Evolutionary conservation across 1,140 invertebrate species (phyloP).

Genomic region (Schlechtendalia chinensis): DNA sequence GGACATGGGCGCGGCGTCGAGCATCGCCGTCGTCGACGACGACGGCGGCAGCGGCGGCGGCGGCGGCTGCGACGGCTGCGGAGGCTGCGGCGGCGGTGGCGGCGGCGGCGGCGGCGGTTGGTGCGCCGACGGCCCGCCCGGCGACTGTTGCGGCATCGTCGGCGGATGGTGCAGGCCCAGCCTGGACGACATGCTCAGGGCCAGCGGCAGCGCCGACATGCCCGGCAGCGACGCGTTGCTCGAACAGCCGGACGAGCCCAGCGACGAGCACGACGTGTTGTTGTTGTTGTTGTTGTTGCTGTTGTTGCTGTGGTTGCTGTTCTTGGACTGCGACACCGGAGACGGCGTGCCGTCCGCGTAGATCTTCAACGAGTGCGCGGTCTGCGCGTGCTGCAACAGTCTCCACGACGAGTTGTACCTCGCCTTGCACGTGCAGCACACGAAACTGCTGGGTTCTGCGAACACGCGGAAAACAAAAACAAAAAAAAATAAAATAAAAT

Average conservation of each 20-base stretch:
- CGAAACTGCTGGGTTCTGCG: constrained; percentile 90
- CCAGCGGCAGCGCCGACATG: constrained; percentile 55
- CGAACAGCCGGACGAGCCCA: constrained; percentile 52
- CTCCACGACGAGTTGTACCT: constrained; percentile 88
- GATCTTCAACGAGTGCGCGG: constrained; percentile 88
- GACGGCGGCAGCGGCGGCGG: constrained; percentile 55
- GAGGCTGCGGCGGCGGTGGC: constrained; percentile 54
- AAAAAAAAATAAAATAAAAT: constrained; percentile 26
- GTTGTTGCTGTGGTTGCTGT: constrained; percentile 34
- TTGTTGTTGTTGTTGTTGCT: too few species aligned
- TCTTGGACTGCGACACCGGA: constrained; percentile 53
- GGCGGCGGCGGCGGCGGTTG: constrained; percentile 58
- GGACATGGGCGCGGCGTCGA: constrained; percentile 53
- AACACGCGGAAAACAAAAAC: constrained; percentile 63
- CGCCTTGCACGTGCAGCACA: constrained; percentile 91
- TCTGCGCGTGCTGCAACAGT: constrained; percentile 91
- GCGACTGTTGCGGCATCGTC: constrained; percentile 55
- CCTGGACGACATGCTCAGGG: constrained; percentile 56
- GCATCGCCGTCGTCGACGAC: constrained; percentile 54
- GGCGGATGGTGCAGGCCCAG: constrained; percentile 55
- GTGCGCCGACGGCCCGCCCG: constrained; percentile 54
- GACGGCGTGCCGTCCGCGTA: constrained; percentile 71
- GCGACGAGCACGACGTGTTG: constrained; percentile 55
- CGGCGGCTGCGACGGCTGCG: constrained; percentile 53
- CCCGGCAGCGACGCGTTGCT: constrained; percentile 58